A percentile compares a stretch with the other conserved stretches of the same genome.
phyloP scores from a whole-genome alignment of 2,797 vertebrate genomes.

The Babyrousa celebensis region DNA sequence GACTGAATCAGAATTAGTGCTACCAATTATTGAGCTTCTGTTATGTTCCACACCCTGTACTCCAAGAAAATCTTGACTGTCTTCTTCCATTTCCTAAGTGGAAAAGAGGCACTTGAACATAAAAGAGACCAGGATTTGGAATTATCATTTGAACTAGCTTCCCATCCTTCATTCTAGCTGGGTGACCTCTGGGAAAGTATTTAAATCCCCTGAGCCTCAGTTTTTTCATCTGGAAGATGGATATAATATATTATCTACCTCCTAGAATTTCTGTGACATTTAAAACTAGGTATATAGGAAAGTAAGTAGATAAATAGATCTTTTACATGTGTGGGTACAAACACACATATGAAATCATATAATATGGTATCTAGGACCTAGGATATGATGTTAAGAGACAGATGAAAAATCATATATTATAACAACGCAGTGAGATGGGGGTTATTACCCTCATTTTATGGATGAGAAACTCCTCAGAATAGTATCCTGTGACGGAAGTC shows the following conservation, averaged over 20 bases:
- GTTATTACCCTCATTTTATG: neutral
- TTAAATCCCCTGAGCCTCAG: slow-evolving; percentile 44
- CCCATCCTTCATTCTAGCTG: neutral
- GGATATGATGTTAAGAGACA: neutral
- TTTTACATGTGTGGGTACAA: neutral
- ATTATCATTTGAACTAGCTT: neutral
- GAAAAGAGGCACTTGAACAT: neutral
- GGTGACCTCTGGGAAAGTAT: neutral
- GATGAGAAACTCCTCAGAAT: slow-evolving; percentile 11
- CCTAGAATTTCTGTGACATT: neutral
- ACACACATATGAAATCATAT: neutral
- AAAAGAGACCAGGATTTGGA: neutral
- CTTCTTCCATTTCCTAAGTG: neutral
- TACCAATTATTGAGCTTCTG: neutral
- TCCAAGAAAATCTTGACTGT: neutral
- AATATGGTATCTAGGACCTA: neutral
- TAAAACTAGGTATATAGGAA: neutral
- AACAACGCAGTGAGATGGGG: neutral
- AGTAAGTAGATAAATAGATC: neutral
- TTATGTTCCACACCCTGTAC: neutral
- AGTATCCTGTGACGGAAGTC: neutral
- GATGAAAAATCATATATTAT: neutral
- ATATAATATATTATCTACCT: neutral
- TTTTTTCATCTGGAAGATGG: slow-evolving; percentile 3
- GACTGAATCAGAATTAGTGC: neutral